A percentile compares a stretch with the other conserved stretches of the same genome.
These are phyloP conservation scores for Thripadectes ignobilis DNA, from an alignment of 2,797 vertebrate genomes.

Conservation along the genomic window DNA sequence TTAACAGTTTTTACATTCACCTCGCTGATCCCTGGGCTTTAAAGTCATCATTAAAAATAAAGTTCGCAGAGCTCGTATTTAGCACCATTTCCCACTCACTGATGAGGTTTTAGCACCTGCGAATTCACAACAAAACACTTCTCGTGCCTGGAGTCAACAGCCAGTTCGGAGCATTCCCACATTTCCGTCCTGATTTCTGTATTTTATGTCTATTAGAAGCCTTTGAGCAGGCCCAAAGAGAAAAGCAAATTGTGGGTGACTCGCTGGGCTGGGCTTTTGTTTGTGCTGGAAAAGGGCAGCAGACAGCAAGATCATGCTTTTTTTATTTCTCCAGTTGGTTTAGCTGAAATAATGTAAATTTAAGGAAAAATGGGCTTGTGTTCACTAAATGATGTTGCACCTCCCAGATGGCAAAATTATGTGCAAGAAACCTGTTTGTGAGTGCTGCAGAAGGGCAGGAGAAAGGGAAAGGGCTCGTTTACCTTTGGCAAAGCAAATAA, in stretches of 20 bases:
- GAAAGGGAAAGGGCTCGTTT: background rate
- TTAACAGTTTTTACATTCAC: conserved; percentile 81
- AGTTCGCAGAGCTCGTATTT: conserved; percentile 69
- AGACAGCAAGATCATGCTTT: background rate
- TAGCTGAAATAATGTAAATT: conserved; percentile 35
- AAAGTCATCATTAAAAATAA: conserved; percentile 79
- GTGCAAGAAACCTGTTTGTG: background rate
- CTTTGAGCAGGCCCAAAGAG: conserved; percentile 9
- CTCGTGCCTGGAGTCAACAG: conserved; percentile 44
- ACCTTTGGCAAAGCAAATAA: conserved; percentile 12
- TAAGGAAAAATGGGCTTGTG: background rate
- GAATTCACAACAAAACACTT: conserved; percentile 56
- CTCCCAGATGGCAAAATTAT: background rate
- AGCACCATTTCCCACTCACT: conserved; percentile 55
- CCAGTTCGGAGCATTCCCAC: background rate
- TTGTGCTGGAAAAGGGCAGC: conserved; percentile 8
- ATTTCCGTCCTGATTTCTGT: background rate
- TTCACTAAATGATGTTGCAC: background rate
- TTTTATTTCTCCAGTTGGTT: background rate
- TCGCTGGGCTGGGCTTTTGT: background rate
- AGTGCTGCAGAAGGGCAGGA: background rate
- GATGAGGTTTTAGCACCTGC: conserved; percentile 62
- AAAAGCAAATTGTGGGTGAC: conserved; percentile 6
- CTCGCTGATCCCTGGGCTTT: conserved; percentile 71
- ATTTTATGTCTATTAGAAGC: background rate